Percentiles rank a stretch among this genome's conserved stretches.
Conservation (phyloP, 2,888 invertebrate genomes). For the Synanthedon formicaeformis region DNA sequence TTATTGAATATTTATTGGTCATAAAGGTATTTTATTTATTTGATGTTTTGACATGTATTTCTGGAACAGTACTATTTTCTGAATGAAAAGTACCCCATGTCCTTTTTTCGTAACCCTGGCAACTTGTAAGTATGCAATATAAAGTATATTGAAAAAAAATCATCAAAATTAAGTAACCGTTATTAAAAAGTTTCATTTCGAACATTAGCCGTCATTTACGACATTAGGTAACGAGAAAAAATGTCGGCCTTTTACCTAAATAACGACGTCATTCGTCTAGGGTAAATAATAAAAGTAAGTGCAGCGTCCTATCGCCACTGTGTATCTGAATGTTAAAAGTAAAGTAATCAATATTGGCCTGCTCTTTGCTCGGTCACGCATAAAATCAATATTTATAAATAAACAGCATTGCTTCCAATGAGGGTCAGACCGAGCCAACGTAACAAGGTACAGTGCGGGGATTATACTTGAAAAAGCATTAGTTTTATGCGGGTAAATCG, state of each 20-base stretch:
- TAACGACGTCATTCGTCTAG: constrained; percentile 34
- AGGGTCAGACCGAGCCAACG: constrained; percentile 1
- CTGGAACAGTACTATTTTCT: too few relatives aligned
- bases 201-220: too few relatives aligned
- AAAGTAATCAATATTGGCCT: neutral
- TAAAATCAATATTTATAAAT: constrained; percentile 8
- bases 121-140: too few relatives aligned
- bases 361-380: neutral
- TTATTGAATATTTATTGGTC: too few relatives aligned
- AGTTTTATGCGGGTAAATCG: constrained; percentile 10
- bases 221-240: constrained; percentile 7
- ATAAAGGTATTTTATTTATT: too few relatives aligned
- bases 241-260: constrained; percentile 17
- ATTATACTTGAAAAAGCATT: neutral
- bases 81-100: too few relatives aligned
- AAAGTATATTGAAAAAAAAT: too few relatives aligned
- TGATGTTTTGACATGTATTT: too few relatives aligned
- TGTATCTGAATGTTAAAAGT: constrained; percentile 1
- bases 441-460: neutral
- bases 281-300: constrained; percentile 18
- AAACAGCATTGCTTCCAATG: constrained; percentile 3
- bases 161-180: too few relatives aligned
- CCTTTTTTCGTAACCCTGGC: too few relatives aligned
- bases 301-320: constrained; percentile 9
- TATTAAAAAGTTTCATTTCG: too few relatives aligned